Conservation (phyloP, 2,888 invertebrate genomes). For the Harpalus rufipes region DNA sequence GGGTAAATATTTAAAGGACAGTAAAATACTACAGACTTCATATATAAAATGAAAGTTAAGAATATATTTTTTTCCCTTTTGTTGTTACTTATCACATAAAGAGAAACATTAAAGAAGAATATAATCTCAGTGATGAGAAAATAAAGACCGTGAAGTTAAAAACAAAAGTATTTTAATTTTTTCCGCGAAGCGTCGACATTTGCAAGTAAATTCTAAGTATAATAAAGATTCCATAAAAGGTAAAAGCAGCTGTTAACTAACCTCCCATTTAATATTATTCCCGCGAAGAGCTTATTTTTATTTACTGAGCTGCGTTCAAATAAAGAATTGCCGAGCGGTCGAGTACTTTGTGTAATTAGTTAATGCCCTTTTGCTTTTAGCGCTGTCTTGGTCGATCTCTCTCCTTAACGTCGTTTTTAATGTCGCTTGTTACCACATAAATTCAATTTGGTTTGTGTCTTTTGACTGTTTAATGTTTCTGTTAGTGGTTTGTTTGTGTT, state of each 20-base stretch:
- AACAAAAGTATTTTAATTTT: neutral
- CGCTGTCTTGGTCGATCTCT: constrained; percentile 55
- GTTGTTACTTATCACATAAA: constrained; percentile 1
- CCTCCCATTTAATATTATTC: constrained; percentile 42
- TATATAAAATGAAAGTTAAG: neutral
- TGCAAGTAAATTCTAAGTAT: constrained; percentile 39
- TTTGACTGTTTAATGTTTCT: constrained; percentile 67
- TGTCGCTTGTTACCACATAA: constrained; percentile 65
- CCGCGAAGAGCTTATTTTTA: constrained; percentile 46
- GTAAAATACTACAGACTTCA: neutral
- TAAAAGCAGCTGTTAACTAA: constrained; percentile 27
- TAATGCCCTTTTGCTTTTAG: constrained; percentile 66
- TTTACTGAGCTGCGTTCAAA: constrained; percentile 47
- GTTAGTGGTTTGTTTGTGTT: constrained; percentile 64
- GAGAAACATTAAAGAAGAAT: neutral
- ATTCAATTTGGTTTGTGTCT: constrained; percentile 67
- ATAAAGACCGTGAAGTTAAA: constrained; percentile 17
- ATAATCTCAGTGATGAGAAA: constrained; percentile 37
- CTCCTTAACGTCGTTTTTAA: constrained; percentile 64
- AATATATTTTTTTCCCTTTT: neutral
- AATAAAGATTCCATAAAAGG: constrained; percentile 27
- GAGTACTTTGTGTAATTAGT: constrained; percentile 64
- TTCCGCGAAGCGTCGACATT: constrained; percentile 1
- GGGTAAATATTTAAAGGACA: neutral
- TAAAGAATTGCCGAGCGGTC: constrained; percentile 29